phyloP scores from a whole-genome alignment of 2,113 vertebrate species.

The Brachypteracias leptosomus region DNA sequence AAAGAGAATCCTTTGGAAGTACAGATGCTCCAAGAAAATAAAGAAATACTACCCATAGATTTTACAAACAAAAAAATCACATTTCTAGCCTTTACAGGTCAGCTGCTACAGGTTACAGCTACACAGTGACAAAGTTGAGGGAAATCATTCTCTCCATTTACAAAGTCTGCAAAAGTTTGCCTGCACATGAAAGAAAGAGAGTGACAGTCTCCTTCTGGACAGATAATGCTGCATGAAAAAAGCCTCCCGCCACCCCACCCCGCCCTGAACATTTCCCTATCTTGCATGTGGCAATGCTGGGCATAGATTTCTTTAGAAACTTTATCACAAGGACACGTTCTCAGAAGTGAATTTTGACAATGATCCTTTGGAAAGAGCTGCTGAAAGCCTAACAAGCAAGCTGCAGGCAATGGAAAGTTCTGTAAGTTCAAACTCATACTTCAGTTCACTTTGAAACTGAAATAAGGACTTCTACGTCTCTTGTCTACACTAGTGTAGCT shows the following conservation, averaged over 20 bases:
- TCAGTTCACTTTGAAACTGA: neutral
- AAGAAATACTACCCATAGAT: neutral
- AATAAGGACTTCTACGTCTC: neutral
- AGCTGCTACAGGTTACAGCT: neutral
- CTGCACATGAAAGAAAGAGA: neutral
- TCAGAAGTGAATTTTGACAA: neutral
- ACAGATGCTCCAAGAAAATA: neutral
- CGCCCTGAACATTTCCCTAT: neutral
- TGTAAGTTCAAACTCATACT: neutral
- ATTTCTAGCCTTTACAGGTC: neutral
- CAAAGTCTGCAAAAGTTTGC: neutral
- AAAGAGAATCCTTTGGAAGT: neutral
- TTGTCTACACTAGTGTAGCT: neutral
- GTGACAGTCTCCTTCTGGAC: neutral
- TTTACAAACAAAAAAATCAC: neutral
- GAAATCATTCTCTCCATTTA: neutral
- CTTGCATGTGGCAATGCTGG: neutral
- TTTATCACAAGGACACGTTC: neutral
- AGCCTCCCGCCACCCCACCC: no score
- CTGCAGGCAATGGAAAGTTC: neutral
- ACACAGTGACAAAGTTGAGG: neutral
- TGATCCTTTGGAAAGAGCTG: neutral
- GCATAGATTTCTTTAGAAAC: neutral
- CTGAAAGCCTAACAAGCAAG: neutral
- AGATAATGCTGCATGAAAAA: neutral